Conservation (phyloP, 2,113 vertebrate genomes). For the Sebastes fasciatus region DNA sequence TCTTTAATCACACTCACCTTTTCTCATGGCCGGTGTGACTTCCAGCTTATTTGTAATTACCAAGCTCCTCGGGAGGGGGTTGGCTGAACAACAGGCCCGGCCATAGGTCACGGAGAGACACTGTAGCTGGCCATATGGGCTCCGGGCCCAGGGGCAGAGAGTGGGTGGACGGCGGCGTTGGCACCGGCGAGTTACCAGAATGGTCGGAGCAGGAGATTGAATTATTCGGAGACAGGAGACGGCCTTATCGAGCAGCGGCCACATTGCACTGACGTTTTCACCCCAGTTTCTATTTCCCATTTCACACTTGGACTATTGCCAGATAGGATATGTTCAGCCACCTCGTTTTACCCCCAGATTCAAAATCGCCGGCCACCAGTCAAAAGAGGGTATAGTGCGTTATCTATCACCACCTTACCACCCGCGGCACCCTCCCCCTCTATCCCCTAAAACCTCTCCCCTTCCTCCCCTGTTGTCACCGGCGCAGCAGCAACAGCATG, state of each 20-base stretch:
- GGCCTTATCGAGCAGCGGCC: slow-evolving; percentile 73
- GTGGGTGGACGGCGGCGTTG: slow-evolving; percentile 41
- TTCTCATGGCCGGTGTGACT: slow-evolving; percentile 61
- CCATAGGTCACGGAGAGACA: slow-evolving; percentile 60
- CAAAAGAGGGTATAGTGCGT: slow-evolving; percentile 59
- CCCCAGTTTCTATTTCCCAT: slow-evolving; percentile 76
- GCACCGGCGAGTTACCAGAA: slow-evolving; percentile 42
- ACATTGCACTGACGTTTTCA: slow-evolving; percentile 63
- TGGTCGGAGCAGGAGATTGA: slow-evolving; percentile 55
- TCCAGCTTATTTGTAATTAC: slow-evolving; percentile 76
- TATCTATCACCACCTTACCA: slow-evolving; percentile 67
- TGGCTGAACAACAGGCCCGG: slow-evolving; percentile 68
- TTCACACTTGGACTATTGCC: slow-evolving; percentile 74
- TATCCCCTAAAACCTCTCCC: not conserved
- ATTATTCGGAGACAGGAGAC: slow-evolving; percentile 64
- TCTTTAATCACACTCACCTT: slow-evolving; percentile 73
- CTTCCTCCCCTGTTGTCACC: slow-evolving; percentile 28
- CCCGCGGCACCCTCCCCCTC: slow-evolving; percentile 31
- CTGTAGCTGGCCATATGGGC: slow-evolving; percentile 69
- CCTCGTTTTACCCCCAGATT: slow-evolving; percentile 62
- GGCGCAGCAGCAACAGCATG: slow-evolving; percentile 29
- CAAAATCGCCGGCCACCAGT: slow-evolving; percentile 59
- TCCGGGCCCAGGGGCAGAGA: slow-evolving; percentile 38
- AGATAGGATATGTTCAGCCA: slow-evolving; percentile 67
- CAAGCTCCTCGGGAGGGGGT: slow-evolving; percentile 52